A percentile compares a stretch with the other conserved stretches of the same genome.
Evolutionary conservation across 2,888 invertebrate genomes (phyloP).

Genomic region (Heliconius charithonia): DNA sequence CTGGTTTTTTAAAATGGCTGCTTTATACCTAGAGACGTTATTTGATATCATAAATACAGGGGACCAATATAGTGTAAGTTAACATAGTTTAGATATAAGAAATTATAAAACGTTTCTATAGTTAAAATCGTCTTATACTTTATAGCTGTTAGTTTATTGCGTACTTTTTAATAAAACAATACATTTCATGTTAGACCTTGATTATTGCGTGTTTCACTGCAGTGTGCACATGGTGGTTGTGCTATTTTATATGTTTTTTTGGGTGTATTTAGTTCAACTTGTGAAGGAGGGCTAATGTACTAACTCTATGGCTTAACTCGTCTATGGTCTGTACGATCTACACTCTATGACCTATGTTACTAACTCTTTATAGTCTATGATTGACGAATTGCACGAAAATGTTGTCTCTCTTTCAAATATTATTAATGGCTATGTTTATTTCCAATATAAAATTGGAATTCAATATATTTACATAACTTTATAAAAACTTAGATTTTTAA

Average conservation of each 20-base stretch:
- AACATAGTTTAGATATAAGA: conserved; percentile 41
- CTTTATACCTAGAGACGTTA: conserved; percentile 27
- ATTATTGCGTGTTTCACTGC: conserved; percentile 77
- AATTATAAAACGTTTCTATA: conserved; percentile 36
- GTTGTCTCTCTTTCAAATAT: neutral
- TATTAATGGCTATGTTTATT: neutral
- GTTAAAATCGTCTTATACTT: conserved; percentile 59
- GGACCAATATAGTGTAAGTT: conserved; percentile 33
- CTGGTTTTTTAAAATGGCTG: conserved; percentile 2
- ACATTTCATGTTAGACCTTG: conserved; percentile 72
- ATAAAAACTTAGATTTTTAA: neutral
- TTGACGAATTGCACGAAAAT: conserved; percentile 26
- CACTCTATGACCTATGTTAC: conserved; percentile 45
- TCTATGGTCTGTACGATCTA: conserved; percentile 32
- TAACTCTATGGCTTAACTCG: conserved; percentile 41
- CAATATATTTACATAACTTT: neutral
- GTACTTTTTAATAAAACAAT: conserved; percentile 75
- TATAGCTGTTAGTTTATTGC: conserved; percentile 65
- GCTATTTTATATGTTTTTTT: conserved; percentile 62
- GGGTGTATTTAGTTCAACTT: conserved; percentile 43
- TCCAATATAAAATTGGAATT: neutral
- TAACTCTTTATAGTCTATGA: conserved; percentile 49
- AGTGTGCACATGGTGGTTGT: conserved; percentile 70
- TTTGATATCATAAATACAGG: conserved; percentile 34
- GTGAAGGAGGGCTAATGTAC: conserved; percentile 46